Evolutionary conservation across 2,113 vertebrate genomes (phyloP), one percentile per base, ranked within the genome.

Genomic region (Balaeniceps rex): DNA sequence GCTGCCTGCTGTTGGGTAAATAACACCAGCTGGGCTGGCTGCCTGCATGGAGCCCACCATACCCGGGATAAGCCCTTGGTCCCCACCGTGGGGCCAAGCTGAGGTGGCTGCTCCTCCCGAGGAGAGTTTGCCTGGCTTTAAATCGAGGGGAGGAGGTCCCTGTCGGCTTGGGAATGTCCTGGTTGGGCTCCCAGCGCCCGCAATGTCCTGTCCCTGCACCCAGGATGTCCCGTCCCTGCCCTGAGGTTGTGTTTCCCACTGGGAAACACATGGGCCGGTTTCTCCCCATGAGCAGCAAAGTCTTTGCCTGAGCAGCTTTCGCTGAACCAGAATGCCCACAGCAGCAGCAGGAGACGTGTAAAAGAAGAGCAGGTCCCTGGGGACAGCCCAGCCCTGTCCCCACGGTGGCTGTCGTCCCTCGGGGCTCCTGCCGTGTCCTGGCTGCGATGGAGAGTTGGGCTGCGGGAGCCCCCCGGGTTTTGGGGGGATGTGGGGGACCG

Each of bases 351-450:
- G 44, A 19, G 51, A 14, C 25, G 14, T 1, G 12, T 14, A 7
- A 25, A 51, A 51, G 31, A 51, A 24, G 10, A 51, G 54, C 54
- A 9, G 29, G 24, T n/a, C 55, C 7, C 46, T 19, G 36, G 46
- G 81, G 57, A 51, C 46, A n/a, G 15, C 31, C n/a, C 54, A 10
- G 40, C 16, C 34, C 26, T 3, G 44, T 49, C 42, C 52, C 52
- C 16, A 3, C 2, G 2, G 8, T 0, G 0, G 17, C 2, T 14
- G 31, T n/a, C 46, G 29, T 46, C 55, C 33, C 10, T 13, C 9
- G 6, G 66, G 11, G 14, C 31, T 42, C 55, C 46, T 3, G 1
- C 31, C 15, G 6, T 2, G 13, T 33, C 47, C 47, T 1, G 18
- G 21, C 51, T 33, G 42, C 3, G 23, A 34, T 22, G 36, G 18